phyloP scores from a whole-genome alignment of 2,113 vertebrate genomes.

The Zapus hudsonius region DNA sequence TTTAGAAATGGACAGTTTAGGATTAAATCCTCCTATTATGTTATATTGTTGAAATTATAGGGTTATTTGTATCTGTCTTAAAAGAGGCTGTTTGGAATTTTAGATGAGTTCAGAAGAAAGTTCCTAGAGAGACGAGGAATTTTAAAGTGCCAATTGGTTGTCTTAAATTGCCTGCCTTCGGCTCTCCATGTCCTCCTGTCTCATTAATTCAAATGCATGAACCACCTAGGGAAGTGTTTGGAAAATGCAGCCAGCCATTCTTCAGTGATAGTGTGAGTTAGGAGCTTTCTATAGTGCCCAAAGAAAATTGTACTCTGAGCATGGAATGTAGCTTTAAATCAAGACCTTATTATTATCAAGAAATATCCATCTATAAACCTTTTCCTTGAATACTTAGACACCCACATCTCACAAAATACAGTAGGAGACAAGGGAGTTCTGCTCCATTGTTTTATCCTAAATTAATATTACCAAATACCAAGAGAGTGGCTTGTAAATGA shows the following conservation, averaged over 20 bases:
- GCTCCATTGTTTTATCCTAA: neutral
- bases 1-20: slow-evolving; percentile 42
- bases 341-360: slow-evolving; percentile 33
- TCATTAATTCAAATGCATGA: slow-evolving; percentile 23
- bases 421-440: neutral
- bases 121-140: neutral
- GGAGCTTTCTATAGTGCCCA: neutral
- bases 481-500: neutral
- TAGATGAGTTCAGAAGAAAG: neutral
- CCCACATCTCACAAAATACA: fast-evolving
- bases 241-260: slow-evolving; percentile 1
- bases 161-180: neutral
- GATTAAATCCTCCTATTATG: slow-evolving; percentile 13
- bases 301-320: neutral
- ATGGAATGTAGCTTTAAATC: neutral
- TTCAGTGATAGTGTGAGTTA: neutral
- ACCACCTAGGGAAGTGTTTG: slow-evolving; percentile 1
- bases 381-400: neutral
- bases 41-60: slow-evolving; percentile 12
- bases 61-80: slow-evolving; percentile 25
- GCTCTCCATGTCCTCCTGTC: neutral
- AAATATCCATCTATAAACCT: neutral
- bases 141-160: neutral
- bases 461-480: neutral
- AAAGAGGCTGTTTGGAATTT: slow-evolving; percentile 35